Evolutionary conservation across 2,113 vertebrate species (phyloP), one percentile per base, ranked within the genome.

Genomic region (Apistogramma diplotaenia): DNA sequence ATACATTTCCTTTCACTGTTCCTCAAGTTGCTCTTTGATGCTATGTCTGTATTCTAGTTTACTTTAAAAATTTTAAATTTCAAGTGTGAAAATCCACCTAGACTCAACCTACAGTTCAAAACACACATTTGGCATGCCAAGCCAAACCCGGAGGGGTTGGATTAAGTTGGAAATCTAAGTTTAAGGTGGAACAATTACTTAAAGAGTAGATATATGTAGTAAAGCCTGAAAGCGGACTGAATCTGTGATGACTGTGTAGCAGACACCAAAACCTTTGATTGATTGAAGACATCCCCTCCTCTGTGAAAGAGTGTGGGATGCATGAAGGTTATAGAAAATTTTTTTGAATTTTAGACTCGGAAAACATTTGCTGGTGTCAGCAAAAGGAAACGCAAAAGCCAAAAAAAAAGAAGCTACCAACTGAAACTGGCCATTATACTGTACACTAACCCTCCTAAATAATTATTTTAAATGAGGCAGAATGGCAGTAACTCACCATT

Each of bases 61-160:
- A 51, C 79, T 82, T 74, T 71, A 12, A 75, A 73, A 82, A 78
- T 81, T 75, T 72, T 18, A 71, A 67, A 70, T 19, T 18, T 58
- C 27, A 76, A 27, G 27, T 54, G 71, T 56, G 56, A 83, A 56
- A 75, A 78, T 71, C 23, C 27, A 84, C 33, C 51, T 33, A 72
- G 43, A 33, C 55, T 57, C 46, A 55, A 54, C 43, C 10, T 49
- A 23, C 35, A 61, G 46, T 53, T 78, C 3, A 43, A 57, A 62
- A 53, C 51, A 33, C 13, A 65, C 16, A 29, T 67, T 67, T 29
- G 40, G 40, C 6, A 49, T 67, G 40, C 40, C 40, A 70, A 54
- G n/a, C 65, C 3, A 37, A 18, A 49, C 43, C 61, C 37, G 58
- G 40, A 46, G 65, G 74, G 46, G 27, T 25, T 54, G 11, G 3